Base-by-base conservation (phyloP, 2,888 invertebrate genomes). In the Philereme vetulata region DNA sequence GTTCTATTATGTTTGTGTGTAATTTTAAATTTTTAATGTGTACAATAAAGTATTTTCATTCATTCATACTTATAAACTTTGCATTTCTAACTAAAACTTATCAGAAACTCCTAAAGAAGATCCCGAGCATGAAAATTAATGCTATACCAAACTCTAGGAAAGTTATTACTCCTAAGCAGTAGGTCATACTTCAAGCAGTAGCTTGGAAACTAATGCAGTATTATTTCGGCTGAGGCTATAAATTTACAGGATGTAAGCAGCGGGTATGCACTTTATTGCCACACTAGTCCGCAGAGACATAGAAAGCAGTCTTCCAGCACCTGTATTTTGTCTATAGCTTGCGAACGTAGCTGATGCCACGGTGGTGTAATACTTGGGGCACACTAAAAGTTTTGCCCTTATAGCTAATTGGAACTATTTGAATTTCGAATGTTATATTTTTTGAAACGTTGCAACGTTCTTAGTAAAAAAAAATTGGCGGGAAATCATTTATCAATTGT, bases 211-310 rank as follows among this genome's bases (percentile, higher is more conserved):
- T 77, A 77, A 72, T 70, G 65, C 69, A 60, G 36, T 70, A 66
- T 68, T 74, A 71, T 73, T 75, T 75, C 69, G 71, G 70, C 65
- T 67, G 68, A 67, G 64, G 65, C 67, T 68, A 77, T 78, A 78
- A 79, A 80, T 81, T 76, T 75, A 73, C 72, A 56, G 62, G 51
- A 58, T 64, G 67, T 67, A 67, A 71, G 65, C 71, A 67, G 74
- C 74, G 75, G 75, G 78, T 74, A 76, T 80, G 81, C 80, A 80
- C 73, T 82, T 82, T 82, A 82, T 80, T 75, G 72, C 76, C 64
- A 56, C 66, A 67, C 70, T 72, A 72, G 71, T 75, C 73, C 65
- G 66, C 5, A 11, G 35, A 56, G 45, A 46, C 10, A 36, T 46
- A 46, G 35, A 38, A 56, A 61, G 9, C 53, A 43, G 53, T 49